Evolutionary conservation across 2,113 vertebrate species (phyloP), one percentile per base, ranked within the genome.

Genomic region (Chlorocebus sabaeus): DNA sequence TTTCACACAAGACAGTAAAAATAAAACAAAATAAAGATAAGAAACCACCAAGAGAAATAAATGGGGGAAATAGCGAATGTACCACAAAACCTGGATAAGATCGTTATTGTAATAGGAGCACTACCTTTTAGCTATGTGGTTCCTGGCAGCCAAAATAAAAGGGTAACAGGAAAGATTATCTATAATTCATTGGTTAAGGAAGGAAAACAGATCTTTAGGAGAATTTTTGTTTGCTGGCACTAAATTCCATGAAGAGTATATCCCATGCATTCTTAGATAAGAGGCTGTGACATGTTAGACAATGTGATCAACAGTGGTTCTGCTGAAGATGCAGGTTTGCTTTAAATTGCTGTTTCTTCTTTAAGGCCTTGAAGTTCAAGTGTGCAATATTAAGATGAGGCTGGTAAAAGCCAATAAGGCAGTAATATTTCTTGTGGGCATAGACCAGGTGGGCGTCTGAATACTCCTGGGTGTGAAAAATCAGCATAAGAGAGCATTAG

Each of bases 1-100:
- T 96, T 91, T 87, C 75, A 92, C 81, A 79, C 2, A 64, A 17
- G 25, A 27, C 35, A 76, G 23, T 40, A 83, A 89, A 93, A 95
- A 92, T n/a, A 57, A 95, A 93, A 52, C 55, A 87, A 61, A 82
- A 67, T 67, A n/a, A 79, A 97, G 89, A 88, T 94, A 88, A 96
- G 76, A 79, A 84, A 38, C 27, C 50, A 67, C 57, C 50, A 73
- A 93, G 57, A 76, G 43, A 79, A 83, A 64, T 78, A 59, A 84
- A 38, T 22, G 4, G 17, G 18, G 2, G 3, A 6, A 27, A 67
- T 12, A 25, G 73, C 12, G n/a, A 10, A n/a, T 2, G 0, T 9
- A 17, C 16, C 64, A 48, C 38, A 45, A 6, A 64, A 59, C 38
- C 3, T 2, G 45, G 22, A 1, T 38, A 50, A 84, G 68, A 22